Conservation (phyloP, 2,113 vertebrate species). For the Python bivittatus region DNA sequence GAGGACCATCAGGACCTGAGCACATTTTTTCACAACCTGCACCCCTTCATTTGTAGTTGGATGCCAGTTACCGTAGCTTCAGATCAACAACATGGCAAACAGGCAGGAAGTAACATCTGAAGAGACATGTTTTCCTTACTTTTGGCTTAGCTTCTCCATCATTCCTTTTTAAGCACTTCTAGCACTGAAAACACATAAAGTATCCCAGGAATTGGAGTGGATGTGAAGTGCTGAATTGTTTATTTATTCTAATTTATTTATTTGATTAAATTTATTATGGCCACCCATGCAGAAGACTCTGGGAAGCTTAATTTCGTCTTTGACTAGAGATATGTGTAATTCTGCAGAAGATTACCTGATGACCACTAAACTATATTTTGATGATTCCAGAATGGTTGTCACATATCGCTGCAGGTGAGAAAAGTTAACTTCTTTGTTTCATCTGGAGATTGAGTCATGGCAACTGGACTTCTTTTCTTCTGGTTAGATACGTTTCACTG, state of each 20-base stretch:
- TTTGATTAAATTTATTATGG: background rate
- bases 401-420: background rate
- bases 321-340: background rate
- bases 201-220: background rate
- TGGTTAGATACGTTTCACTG: too few relatives aligned
- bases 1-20: background rate
- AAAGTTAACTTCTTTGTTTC: background rate
- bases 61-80: background rate
- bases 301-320: background rate
- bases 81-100: background rate
- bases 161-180: background rate
- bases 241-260: background rate
- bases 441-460: too few relatives aligned
- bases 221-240: too few relatives aligned
- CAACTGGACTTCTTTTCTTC: too few relatives aligned
- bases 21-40: too few relatives aligned
- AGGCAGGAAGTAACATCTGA: background rate
- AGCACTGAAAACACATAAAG: background rate
- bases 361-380: background rate
- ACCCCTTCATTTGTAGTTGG: background rate
- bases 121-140: background rate
- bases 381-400: background rate
- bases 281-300: background rate
- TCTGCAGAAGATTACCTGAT: background rate
- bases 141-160: background rate